A percentile compares a stretch with the other conserved stretches of the same genome.
phyloP scores from a whole-genome alignment of 2,888 invertebrate genomes.

The Acanthoscelides obtectus region DNA sequence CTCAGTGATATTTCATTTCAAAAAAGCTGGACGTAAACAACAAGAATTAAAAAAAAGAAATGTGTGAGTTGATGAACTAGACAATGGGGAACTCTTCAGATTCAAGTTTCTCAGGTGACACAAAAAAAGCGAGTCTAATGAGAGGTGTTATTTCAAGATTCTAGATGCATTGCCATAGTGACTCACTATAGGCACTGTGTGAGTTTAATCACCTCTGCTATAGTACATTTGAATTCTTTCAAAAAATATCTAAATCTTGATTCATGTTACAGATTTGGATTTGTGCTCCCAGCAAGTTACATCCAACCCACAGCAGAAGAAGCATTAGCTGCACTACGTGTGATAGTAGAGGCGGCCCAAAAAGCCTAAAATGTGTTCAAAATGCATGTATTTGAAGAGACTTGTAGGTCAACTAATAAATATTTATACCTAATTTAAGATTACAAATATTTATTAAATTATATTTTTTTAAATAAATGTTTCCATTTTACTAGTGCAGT shows the following conservation, averaged over 20 bases:
- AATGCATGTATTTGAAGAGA: background rate
- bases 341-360: conserved; percentile 52
- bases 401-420: background rate
- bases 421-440: background rate
- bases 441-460: conserved; percentile 7
- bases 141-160: no score
- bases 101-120: no score
- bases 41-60: no score
- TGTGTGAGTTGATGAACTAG: no score
- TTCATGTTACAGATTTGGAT: conserved; percentile 57
- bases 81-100: no score
- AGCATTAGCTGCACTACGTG: conserved; percentile 66
- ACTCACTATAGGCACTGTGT: background rate
- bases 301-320: conserved; percentile 74
- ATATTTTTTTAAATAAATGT: conserved; percentile 1
- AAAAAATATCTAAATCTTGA: background rate
- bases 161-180: background rate
- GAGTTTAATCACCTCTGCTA: no score
- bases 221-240: no score
- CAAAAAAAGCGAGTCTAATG: no score
- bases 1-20: no score
- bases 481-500: no score
- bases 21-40: no score
- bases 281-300: conserved; percentile 74
- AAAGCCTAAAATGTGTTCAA: conserved; percentile 27